Base-by-base conservation (phyloP, 2,113 vertebrate species). In the Falco punctatus region DNA sequence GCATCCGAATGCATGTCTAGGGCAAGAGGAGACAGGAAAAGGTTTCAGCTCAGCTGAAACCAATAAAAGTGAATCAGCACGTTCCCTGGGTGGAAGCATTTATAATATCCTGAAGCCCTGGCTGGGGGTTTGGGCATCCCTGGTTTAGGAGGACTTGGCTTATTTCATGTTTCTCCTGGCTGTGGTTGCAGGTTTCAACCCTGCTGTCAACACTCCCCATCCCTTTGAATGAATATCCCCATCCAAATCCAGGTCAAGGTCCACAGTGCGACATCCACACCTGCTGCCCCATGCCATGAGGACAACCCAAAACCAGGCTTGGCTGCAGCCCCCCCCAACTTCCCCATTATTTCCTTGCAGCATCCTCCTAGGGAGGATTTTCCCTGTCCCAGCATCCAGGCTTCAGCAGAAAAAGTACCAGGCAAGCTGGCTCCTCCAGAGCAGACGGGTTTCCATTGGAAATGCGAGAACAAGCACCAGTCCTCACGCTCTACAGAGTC, bases 401-500 rank as follows among this genome's bases (percentile, higher is more conserved):
- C 23, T 87, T 32, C 46, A 30, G 38, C n/a, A 88, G 62, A 57
- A 65, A 55, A 80, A 65, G 30, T 2, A 12, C 52, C 44, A 15
- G 72, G 81, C 5, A 3, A 70, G 40, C 23, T 1, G 3, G 12
- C 22, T 88, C 46, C 79, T 74, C 61, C 0, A 0, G 57, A 57
- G 61, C 40, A 94, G 62, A 35, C 0, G 0, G 22, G 17, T 86
- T 92, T 88, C 78, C 82, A 0, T 54, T 0, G 0, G 75, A 54
- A 93, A 65, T 80, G 33, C 62, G 38, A 79, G 65, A 74, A 61
- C 70, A 77, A 91, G 57, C 65, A 81, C 48, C 64, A 81, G 82
- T 75, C 78, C 73, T 78, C 4, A 0, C 52, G 62, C 49, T 88
- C 44, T 1, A 0, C 0, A 0, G 65, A 54, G 38, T 48, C 7